phyloP scores from a whole-genome alignment of 2,797 vertebrate species.

The Protosalanx chinensis region DNA sequence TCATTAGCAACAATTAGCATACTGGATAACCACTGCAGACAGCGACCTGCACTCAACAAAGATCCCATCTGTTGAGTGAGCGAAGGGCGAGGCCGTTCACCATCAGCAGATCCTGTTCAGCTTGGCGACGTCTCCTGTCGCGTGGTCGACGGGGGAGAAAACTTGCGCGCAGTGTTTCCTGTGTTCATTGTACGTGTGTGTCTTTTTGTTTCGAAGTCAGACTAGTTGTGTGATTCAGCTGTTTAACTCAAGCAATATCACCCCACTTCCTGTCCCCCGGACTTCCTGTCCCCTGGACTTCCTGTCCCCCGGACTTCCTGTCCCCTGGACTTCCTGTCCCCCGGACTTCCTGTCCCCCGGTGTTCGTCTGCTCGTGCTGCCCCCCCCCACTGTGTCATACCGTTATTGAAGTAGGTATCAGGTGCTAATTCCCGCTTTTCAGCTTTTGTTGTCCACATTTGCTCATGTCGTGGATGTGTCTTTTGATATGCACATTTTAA shows the following conservation, averaged over 20 bases:
- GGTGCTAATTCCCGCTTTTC: conserved; percentile 63
- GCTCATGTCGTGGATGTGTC: conserved; percentile 32
- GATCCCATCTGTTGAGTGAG: background rate
- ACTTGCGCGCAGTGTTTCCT: background rate
- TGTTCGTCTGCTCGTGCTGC: conserved; percentile 32
- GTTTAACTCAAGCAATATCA: conserved; percentile 50
- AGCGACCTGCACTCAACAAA: background rate
- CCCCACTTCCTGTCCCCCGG: conserved; percentile 19
- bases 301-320: no score
- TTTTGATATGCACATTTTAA: conserved; percentile 39
- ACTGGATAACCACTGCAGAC: no score
- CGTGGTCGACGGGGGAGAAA: background rate
- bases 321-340: no score
- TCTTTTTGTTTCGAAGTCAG: conserved; percentile 1
- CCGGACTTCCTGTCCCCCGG: conserved; percentile 18
- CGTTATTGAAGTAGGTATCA: conserved; percentile 45
- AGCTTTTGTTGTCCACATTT: conserved; percentile 36
- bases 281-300: no score
- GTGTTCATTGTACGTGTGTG: conserved; percentile 1
- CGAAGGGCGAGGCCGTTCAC: background rate
- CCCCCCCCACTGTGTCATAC: conserved; percentile 23
- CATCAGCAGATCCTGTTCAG: background rate
- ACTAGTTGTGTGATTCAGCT: conserved; percentile 15
- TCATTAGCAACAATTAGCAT: no score
- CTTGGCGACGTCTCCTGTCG: background rate